A percentile compares a stretch with the other conserved stretches of the same genome.
Evolutionary conservation across 1,140 invertebrate species (phyloP).

Genomic region (Venustaconcha ellipsiformis): DNA sequence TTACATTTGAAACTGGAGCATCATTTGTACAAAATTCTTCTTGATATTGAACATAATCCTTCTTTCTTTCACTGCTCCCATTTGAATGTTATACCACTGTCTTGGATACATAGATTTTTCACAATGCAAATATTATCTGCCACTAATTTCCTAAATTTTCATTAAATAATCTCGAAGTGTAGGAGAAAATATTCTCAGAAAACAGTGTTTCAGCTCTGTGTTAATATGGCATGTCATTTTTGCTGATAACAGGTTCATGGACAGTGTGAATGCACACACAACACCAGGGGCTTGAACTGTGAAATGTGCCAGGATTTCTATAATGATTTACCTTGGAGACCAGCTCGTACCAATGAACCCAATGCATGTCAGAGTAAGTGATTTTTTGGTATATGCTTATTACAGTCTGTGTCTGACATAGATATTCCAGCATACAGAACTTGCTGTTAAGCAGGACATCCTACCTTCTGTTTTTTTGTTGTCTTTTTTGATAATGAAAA

Average conservation of each 20-base stretch:
- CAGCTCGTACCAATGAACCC: conserved; percentile 86
- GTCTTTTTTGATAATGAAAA: neutral
- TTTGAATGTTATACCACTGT: too few species aligned
- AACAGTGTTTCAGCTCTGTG: neutral
- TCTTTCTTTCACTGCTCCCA: too few species aligned
- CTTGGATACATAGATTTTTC: too few species aligned
- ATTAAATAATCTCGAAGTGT: too few species aligned
- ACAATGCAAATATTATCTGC: too few species aligned
- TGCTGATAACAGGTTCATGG: conserved; percentile 61
- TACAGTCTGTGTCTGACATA: neutral
- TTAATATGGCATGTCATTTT: too few species aligned
- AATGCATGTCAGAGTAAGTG: conserved; percentile 95
- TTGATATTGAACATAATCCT: too few species aligned
- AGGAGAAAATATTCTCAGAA: too few species aligned
- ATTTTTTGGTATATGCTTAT: neutral
- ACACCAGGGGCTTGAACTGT: conserved; percentile 88
- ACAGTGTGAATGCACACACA: conserved; percentile 92
- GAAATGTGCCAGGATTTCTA: conserved; percentile 95
- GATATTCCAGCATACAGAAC: neutral
- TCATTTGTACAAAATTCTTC: too few species aligned
- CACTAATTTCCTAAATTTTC: too few species aligned
- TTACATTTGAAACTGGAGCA: too few species aligned
- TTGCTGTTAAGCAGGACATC: neutral
- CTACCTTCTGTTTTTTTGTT: neutral
- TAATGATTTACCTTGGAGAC: conserved; percentile 95